Evolutionary conservation across 1,140 invertebrate genomes (phyloP), one percentile per base, ranked within the genome.

Genomic region (Steinernema khuongi): DNA sequence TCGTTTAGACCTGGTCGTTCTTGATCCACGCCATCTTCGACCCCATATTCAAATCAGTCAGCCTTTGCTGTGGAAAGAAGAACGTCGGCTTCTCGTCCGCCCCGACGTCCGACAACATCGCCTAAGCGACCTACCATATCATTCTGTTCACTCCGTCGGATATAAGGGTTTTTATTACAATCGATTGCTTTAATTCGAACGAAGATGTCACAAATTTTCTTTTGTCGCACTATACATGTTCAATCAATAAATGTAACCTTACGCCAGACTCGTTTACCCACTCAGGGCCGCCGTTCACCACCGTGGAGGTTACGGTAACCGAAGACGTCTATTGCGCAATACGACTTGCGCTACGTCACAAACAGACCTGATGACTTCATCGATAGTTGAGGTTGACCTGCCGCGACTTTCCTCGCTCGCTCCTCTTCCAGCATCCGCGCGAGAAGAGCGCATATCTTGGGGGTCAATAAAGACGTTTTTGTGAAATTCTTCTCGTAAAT

Each of bases 21-120:
- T 17, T 77, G n/a, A 30, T 77, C 2, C 76, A 77, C 70, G 73
- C 76, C 50, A 22, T 77, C 74, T 32, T 77, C 68, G 76, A 77
- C 32, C 76, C 76, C 17, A 29, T 75, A 32, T 33, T 60, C 74
- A 19, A 14, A 2, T 26, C 74, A 4, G 11, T 75, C 31, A 74
- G 76, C 19, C 60, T 77, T 14, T 29, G 71, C 74, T 76, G 11
- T 22, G 11, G 50, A 14, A 26, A 11, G 22, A 60, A 60, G 50
- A 60, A 60, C 50, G 50, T 22, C 50, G 50, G 50, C 4, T 60
- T 60, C 50, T 60, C 50, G 7, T 60, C 50, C 7, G 50, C 50
- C 4, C 50, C 50, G 14, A 60, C 50, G 14, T 11, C 50, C 50
- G 50, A 60, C 50, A 11, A 60, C 50, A 60, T 60, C 50, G 50